Evolutionary conservation across 2,888 invertebrate genomes (phyloP).

Genomic region (Melieria picta): DNA sequence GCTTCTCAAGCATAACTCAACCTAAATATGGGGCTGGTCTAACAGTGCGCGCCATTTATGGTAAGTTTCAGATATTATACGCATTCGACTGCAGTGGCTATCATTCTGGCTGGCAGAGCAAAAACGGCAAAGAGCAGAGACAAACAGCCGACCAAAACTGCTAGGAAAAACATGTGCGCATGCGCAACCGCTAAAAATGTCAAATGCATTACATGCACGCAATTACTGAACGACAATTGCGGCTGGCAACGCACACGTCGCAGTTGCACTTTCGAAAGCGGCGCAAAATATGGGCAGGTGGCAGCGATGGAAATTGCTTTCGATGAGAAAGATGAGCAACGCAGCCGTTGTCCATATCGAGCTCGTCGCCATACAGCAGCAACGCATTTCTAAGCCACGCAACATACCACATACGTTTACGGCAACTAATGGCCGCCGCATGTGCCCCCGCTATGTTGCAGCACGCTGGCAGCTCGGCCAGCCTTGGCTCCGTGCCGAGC

Average conservation of each 20-base stretch:
- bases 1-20: slow-evolving; percentile 30
- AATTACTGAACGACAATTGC: slow-evolving; percentile 13
- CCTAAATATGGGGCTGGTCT: slow-evolving; percentile 24
- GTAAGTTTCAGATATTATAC: slow-evolving; percentile 28
- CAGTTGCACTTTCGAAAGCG: slow-evolving; percentile 6
- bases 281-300: slow-evolving; percentile 20
- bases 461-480: too few species aligned
- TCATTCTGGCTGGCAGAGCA: background rate
- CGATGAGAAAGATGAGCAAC: slow-evolving; percentile 25
- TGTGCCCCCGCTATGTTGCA: too few species aligned
- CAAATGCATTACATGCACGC: background rate
- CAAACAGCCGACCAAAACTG: background rate
- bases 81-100: slow-evolving; percentile 11
- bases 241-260: slow-evolving; percentile 3
- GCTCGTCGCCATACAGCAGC: background rate
- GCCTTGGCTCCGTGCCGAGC: too few species aligned
- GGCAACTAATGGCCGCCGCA: too few species aligned
- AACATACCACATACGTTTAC: too few species aligned
- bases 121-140: slow-evolving; percentile 12
- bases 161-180: slow-evolving; percentile 25
- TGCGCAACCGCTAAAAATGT: slow-evolving; percentile 13
- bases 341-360: background rate
- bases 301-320: slow-evolving; percentile 3
- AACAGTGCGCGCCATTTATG: slow-evolving; percentile 29
- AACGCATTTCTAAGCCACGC: too few species aligned